Evolutionary conservation across 2,888 invertebrate genomes (phyloP), one percentile per base, ranked within the genome.

Genomic region (Plebejus anna): DNA sequence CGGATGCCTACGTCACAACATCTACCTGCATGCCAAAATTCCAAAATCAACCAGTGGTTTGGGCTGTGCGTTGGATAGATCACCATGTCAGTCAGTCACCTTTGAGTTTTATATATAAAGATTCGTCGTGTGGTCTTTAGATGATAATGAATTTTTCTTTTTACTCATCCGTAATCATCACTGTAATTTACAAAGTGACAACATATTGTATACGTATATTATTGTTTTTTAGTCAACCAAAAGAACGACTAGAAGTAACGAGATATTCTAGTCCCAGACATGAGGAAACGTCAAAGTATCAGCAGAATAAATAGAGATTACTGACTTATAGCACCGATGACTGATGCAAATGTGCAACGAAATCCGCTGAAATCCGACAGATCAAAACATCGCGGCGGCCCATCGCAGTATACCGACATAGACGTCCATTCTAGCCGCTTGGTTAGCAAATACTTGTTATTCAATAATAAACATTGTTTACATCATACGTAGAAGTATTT

Each of bases 391-490:
- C 73, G 38, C 42, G 22, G 32, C 51, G 73, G 51, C 76, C 76
- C 36, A 59, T 76, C 71, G 16, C 6, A 88, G 91, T 88, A 91
- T 83, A 32, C 32, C 32, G 32, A 32, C 83, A 85, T 85, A 83
- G 85, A 87, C 86, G 85, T 84, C 84, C 80, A 79, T 81, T 78
- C 81, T 79, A 81, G 80, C 75, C 78, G 79, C 77, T 81, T 76
- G 79, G 75, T 75, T 78, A 76, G 66, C 70, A 76, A 32, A 70
- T 55, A 59, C 51, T 36, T 57, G 55, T 22, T 55, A 32, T 79
- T 78, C 83, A 82, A 86, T 85, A 84, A 81, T 83, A 81, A 81
- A 85, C 85, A 83, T 79, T 86, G 85, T 32, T 32, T 13, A 11
- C 32, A 13, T 32, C 32, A 66, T 13, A 4, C 4, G 11, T 13